Evolutionary conservation across 2,888 invertebrate species (phyloP).

Genomic region (Dexiosoma caninum): DNA sequence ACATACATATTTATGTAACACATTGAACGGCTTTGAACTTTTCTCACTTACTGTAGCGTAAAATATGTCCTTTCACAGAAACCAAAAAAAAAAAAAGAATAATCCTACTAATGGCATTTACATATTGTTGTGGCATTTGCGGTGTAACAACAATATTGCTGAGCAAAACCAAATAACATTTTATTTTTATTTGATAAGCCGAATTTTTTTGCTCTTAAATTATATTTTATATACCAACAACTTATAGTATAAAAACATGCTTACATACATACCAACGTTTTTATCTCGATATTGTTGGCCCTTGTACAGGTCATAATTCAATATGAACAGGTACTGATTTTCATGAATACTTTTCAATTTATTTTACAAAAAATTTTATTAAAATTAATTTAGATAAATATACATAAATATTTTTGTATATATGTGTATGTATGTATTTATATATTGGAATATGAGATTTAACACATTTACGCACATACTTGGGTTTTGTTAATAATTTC

Average conservation of each 20-base stretch:
- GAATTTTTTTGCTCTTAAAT: not conserved
- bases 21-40: no score
- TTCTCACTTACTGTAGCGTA: not conserved
- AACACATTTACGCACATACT: not conserved
- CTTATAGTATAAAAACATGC: not conserved
- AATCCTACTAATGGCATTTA: constrained; percentile 36
- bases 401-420: no score
- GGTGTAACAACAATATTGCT: constrained; percentile 36
- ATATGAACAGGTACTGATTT: not conserved
- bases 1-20: no score
- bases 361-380: not conserved
- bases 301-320: constrained; percentile 3
- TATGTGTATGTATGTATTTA: no score
- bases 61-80: not conserved
- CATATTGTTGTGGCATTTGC: constrained; percentile 55
- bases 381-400: not conserved
- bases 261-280: not conserved
- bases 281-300: not conserved
- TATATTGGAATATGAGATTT: no score
- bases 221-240: not conserved
- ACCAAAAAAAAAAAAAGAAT: not conserved
- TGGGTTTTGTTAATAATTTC: not conserved
- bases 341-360: not conserved
- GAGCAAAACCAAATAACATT: constrained; percentile 39
- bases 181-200: constrained; percentile 47